These are phyloP conservation scores for Drosophila seclusa DNA, from an alignment of 2,888 invertebrate genomes.

Conservation along the genomic window DNA sequence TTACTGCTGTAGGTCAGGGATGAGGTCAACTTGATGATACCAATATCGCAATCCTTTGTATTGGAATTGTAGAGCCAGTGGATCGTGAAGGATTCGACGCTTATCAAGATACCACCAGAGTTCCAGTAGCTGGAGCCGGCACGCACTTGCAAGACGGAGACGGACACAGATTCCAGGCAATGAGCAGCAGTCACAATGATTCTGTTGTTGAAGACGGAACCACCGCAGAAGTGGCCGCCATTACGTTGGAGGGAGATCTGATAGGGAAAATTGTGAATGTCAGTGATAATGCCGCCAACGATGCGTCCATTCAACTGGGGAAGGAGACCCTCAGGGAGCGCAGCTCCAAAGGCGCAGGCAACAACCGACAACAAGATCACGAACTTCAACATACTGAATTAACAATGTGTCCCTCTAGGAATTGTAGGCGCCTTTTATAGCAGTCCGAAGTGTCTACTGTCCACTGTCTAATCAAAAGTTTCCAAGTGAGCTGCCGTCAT, in stretches of 20 bases:
- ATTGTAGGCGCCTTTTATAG: too few relatives aligned
- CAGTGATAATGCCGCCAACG: slow-evolving; percentile 75
- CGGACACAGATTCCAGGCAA: slow-evolving; percentile 84
- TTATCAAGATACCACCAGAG: slow-evolving; percentile 65
- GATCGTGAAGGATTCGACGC: slow-evolving; percentile 53
- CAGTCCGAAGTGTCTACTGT: too few relatives aligned
- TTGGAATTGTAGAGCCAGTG: too few relatives aligned
- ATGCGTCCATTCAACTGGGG: slow-evolving; percentile 81
- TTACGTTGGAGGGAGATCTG: slow-evolving; percentile 77
- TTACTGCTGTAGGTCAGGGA: too few relatives aligned
- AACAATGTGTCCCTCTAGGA: too few relatives aligned
- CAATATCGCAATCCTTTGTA: too few relatives aligned
- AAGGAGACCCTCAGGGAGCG: slow-evolving; percentile 66
- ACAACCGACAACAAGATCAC: slow-evolving; percentile 66
- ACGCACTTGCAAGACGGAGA: slow-evolving; percentile 82
- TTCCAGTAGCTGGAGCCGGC: slow-evolving; percentile 86
- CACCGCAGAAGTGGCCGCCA: slow-evolving; percentile 86
- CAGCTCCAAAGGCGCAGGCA: slow-evolving; percentile 69
- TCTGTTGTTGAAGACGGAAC: slow-evolving; percentile 85
- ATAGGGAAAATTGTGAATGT: slow-evolving; percentile 73
- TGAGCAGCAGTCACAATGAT: slow-evolving; percentile 87
- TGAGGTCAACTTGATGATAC: too few relatives aligned
- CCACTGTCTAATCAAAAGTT: too few relatives aligned
- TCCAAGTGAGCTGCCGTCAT: too few relatives aligned
- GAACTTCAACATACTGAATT: slow-evolving; percentile 67